Evolutionary conservation across 2,888 invertebrate species (phyloP), one percentile per base, ranked within the genome.

Genomic region (Tachina fera): DNA sequence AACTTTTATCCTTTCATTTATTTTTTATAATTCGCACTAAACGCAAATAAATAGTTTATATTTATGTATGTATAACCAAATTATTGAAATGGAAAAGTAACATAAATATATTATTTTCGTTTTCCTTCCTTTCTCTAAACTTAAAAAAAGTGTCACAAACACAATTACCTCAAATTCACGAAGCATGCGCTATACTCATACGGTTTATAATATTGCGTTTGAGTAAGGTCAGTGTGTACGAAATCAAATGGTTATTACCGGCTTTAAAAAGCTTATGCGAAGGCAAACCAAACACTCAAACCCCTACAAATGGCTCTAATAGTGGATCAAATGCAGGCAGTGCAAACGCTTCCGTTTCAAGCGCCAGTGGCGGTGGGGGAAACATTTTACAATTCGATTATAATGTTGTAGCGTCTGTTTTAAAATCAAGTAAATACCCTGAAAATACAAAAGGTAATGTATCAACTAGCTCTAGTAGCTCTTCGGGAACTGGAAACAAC

Each of bases 351-450:
- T 79, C 81, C 1, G 47, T 60, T 43, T 51, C 84, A 22, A 75
- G 45, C 19, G 14, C 22, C 13, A 65, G 53, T 19, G 60, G 61
- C 1, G 60, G 51, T 9, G 76, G 58, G 74, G 11, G 58, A 51
- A 88, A 84, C 0, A 61, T 88, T 10, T 74, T 88, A n/a, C 90
- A 90, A 89, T 94, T 96, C 43, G 98, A 98, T 92, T 95, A 96
- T 91, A 94, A 96, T 71, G 95, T 95, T 51, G 94, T 98, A 88
- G 95, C 96, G 51, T 95, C 96, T 63, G 94, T 96, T 51, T 94
- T 98, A 92, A 97, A 97, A 90, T 95, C 95, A 90, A 95, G 96
- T 45, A 95, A 95, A 90, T 93, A 95, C 88, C 96, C 96, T 9
- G 94, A 94, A 72, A 92, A 93, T 60, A 93, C 92, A 65, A 92